Percentiles rank a stretch among this genome's conserved stretches.
Evolutionary conservation across 2,113 vertebrate species (phyloP).

Genomic region (Azemiops feae): DNA sequence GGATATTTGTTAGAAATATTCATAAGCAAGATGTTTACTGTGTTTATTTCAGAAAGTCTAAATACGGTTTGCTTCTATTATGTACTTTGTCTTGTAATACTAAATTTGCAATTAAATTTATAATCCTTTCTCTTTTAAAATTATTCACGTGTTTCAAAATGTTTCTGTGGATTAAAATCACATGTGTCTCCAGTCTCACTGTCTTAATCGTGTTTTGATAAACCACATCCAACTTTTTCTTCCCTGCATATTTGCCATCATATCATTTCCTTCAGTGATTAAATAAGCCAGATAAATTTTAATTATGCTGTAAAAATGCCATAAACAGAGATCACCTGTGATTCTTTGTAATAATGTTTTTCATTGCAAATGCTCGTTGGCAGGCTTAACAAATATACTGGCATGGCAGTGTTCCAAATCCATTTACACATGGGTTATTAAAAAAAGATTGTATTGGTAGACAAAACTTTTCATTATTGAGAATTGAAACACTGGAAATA

Average conservation of each 20-base stretch:
- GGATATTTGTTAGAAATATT: neutral
- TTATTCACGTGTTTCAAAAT: constrained; percentile 1
- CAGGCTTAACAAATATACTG: constrained; percentile 14
- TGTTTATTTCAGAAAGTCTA: neutral
- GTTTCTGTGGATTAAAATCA: neutral
- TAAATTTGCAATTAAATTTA: neutral
- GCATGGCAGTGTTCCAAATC: constrained; percentile 18
- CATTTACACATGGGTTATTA: constrained; percentile 17
- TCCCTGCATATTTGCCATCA: constrained; percentile 6
- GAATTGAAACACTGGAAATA: neutral
- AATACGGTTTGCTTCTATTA: neutral
- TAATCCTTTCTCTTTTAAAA: neutral
- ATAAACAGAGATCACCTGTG: neutral
- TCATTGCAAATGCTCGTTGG: neutral
- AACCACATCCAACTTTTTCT: neutral
- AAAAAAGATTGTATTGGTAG: neutral
- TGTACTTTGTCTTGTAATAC: neutral
- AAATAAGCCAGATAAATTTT: constrained; percentile 25
- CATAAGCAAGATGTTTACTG: neutral
- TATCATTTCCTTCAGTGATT: constrained; percentile 2
- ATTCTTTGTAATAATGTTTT: neutral
- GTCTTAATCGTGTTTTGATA: neutral
- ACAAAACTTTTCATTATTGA: constrained; percentile 1
- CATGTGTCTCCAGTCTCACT: neutral
- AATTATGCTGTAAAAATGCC: constrained; percentile 20